A percentile compares a stretch with the other conserved stretches of the same genome.
phyloP scores from a whole-genome alignment of 2,888 invertebrate species.

The Pristionchus arcanus region DNA sequence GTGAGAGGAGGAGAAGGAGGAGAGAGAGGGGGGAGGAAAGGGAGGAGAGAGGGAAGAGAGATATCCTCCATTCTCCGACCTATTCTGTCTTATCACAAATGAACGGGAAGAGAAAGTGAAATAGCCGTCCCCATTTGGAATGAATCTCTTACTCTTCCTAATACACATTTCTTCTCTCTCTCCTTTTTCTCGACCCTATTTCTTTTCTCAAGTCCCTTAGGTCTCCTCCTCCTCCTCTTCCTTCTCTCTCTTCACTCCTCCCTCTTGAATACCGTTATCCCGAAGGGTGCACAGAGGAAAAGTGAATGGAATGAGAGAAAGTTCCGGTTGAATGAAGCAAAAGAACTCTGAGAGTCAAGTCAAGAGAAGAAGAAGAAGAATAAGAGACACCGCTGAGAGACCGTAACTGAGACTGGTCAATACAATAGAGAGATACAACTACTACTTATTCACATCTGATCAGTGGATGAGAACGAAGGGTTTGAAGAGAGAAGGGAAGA shows the following conservation, averaged over 20 bases:
- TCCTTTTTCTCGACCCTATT: constrained; percentile 45
- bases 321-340: constrained; percentile 3
- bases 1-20: constrained; percentile 40
- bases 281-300: neutral
- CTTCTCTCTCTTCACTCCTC: constrained; percentile 2
- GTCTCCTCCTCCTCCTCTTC: constrained; percentile 3
- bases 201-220: neutral
- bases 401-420: neutral
- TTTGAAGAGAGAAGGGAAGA: constrained; percentile 34
- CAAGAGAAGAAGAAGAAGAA: constrained; percentile 10
- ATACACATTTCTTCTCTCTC: constrained; percentile 41
- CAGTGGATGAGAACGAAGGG: constrained; percentile 58
- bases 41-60: constrained; percentile 45
- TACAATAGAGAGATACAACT: neutral
- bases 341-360: constrained; percentile 24
- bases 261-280: constrained; percentile 32
- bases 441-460: constrained; percentile 57
- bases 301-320: constrained; percentile 28
- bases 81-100: constrained; percentile 27
- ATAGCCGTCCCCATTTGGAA: constrained; percentile 36
- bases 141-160: neutral
- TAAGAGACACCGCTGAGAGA: neutral
- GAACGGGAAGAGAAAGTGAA: constrained; percentile 33
- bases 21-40: constrained; percentile 33
- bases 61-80: neutral